phyloP scores from a whole-genome alignment of 1,140 invertebrate species.

The Plectus sambesii region DNA sequence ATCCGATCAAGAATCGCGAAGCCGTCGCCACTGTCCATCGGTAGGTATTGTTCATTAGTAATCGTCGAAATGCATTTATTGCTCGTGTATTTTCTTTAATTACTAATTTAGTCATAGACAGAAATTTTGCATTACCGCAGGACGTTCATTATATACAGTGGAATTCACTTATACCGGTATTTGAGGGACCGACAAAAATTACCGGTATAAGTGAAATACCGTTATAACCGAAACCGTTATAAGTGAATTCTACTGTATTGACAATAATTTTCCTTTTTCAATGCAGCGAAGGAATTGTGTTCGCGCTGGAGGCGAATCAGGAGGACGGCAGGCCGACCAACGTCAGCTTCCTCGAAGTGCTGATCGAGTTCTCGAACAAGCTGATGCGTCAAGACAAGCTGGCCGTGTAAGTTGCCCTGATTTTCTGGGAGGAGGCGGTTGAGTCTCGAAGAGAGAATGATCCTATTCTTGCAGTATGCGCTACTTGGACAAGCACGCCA shows the following conservation, averaged over 20 bases:
- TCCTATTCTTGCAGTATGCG: constrained; percentile 3
- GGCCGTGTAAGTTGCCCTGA: constrained; percentile 59
- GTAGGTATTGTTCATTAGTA: constrained; percentile 29
- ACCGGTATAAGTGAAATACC: no score
- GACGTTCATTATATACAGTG: background rate
- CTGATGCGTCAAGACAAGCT: constrained; percentile 88
- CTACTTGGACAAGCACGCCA: constrained; percentile 15
- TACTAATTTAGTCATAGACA: constrained; percentile 8
- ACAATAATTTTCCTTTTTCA: no score
- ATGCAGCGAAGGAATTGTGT: constrained; percentile 71
- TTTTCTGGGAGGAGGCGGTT: background rate
- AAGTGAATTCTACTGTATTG: no score
- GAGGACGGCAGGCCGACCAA: constrained; percentile 67
- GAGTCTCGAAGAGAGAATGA: no score
- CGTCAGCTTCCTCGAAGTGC: constrained; percentile 79
- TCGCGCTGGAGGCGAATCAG: constrained; percentile 60
- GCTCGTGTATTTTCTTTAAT: constrained; percentile 7
- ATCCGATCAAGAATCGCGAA: constrained; percentile 91
- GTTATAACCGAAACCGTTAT: no score
- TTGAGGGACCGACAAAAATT: no score
- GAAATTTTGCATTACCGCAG: background rate
- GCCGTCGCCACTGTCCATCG: constrained; percentile 83
- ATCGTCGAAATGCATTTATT: background rate
- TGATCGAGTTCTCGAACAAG: constrained; percentile 90
- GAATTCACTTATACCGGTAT: background rate